phyloP scores from a whole-genome alignment of 2,797 vertebrate species.

The Sternarchorhynchus goeldii region DNA sequence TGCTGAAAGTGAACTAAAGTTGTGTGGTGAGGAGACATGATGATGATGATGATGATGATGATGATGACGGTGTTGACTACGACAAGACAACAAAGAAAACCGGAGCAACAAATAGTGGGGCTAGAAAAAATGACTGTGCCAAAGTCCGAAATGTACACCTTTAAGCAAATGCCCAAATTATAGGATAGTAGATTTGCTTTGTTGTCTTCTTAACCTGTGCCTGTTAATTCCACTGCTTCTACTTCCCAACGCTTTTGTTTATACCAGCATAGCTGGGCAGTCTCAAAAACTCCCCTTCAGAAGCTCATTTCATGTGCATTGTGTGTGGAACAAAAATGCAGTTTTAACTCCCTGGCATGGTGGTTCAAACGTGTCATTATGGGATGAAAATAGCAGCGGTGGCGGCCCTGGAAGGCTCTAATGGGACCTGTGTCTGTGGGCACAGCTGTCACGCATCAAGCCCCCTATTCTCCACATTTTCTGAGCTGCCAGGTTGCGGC shows the following conservation, averaged over 20 bases:
- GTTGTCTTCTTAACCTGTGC: neutral
- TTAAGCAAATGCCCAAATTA: neutral
- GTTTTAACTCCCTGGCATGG: constrained; percentile 58
- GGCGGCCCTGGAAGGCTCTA: constrained; percentile 79
- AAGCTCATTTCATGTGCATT: constrained; percentile 24
- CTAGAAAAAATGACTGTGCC: neutral
- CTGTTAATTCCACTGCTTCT: neutral
- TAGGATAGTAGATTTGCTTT: neutral
- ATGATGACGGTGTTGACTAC: neutral
- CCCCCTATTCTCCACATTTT: constrained; percentile 69
- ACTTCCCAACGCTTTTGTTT: neutral
- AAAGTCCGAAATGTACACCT: too few species aligned
- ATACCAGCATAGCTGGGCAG: neutral
- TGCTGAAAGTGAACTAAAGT: neutral
- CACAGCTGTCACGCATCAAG: constrained; percentile 76
- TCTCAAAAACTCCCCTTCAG: neutral
- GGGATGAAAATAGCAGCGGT: constrained; percentile 75
- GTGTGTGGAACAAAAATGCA: constrained; percentile 6
- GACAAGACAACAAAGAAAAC: too few species aligned
- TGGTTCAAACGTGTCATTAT: constrained; percentile 77
- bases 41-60: neutral
- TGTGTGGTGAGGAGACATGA: neutral
- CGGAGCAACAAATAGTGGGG: neutral
- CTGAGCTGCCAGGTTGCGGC: constrained; percentile 70
- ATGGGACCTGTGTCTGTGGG: constrained; percentile 80